phyloP scores from a whole-genome alignment of 1,140 invertebrate genomes.

The Drosophila nigromelanica region DNA sequence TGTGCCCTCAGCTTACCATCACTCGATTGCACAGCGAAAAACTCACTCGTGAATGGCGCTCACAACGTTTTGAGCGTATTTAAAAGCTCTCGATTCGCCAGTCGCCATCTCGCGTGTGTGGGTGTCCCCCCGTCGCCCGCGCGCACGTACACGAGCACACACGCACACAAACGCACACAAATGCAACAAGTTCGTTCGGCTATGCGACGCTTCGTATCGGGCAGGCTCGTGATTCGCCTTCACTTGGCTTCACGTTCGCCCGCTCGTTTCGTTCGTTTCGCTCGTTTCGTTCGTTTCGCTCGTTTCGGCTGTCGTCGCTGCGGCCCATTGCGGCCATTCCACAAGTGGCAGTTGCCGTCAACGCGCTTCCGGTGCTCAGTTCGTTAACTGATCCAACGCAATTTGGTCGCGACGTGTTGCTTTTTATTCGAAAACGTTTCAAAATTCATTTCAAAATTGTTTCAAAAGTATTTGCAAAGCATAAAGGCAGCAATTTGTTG shows the following conservation, averaged over 20 bases:
- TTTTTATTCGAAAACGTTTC: conserved; percentile 16
- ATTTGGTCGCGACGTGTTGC: conserved; percentile 29
- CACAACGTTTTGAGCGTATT: conserved; percentile 50
- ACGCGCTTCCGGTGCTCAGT: conserved; percentile 79
- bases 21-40: conserved; percentile 20
- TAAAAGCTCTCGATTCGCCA: conserved; percentile 68
- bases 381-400: conserved; percentile 47
- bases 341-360: conserved; percentile 76
- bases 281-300: conserved; percentile 7
- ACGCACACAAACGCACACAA: neutral
- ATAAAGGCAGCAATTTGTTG: conserved; percentile 12
- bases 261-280: conserved; percentile 8
- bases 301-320: conserved; percentile 26
- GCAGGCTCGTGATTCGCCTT: conserved; percentile 70
- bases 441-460: conserved; percentile 1
- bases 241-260: conserved; percentile 26
- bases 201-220: conserved; percentile 30
- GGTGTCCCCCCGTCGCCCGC: conserved; percentile 55
- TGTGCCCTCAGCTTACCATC: conserved; percentile 16
- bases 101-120: conserved; percentile 51
- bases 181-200: conserved; percentile 44
- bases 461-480: conserved; percentile 18
- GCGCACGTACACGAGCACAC: neutral
- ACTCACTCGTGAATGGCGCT: conserved; percentile 50
- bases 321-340: conserved; percentile 62